These are phyloP conservation scores for Eupithecia inturbata DNA, from an alignment of 2,888 invertebrate genomes.

Conservation along the genomic window DNA sequence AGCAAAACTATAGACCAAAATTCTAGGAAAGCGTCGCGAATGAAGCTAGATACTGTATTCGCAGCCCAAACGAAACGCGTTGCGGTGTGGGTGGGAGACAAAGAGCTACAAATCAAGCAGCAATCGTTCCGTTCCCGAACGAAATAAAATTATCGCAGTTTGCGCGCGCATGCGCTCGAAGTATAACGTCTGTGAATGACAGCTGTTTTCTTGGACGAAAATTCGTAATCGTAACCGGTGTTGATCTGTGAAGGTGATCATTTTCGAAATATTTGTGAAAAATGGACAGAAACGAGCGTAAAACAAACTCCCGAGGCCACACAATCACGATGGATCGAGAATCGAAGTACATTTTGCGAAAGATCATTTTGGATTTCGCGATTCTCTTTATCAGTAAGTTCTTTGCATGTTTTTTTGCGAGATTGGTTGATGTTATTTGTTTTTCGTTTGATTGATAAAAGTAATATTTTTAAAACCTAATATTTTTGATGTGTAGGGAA, in stretches of 20 bases:
- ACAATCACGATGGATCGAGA: constrained; percentile 82
- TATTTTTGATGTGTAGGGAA: not conserved
- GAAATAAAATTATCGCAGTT: constrained; percentile 58
- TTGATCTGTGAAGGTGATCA: constrained; percentile 54
- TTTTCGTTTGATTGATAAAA: not conserved
- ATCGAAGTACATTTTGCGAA: constrained; percentile 84
- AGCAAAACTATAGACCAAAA: not conserved
- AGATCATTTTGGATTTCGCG: constrained; percentile 87
- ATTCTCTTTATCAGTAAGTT: constrained; percentile 88
- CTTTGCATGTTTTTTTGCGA: not conserved
- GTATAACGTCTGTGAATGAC: constrained; percentile 62
- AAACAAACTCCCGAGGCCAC: constrained; percentile 70
- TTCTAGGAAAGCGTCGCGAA: not conserved
- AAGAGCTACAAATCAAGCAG: constrained; percentile 30
- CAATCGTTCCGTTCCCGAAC: constrained; percentile 50
- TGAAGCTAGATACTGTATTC: not conserved
- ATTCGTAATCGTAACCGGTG: constrained; percentile 66
- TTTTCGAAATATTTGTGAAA: constrained; percentile 45
- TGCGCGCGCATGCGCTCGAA: constrained; percentile 76
- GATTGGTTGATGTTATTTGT: not conserved
- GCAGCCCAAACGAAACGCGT: not conserved
- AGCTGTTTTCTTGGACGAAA: constrained; percentile 48
- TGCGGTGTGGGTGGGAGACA: not conserved
- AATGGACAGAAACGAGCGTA: constrained; percentile 78
- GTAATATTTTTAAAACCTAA: too few species aligned